Percentiles rank a stretch among this genome's conserved stretches.
These are phyloP conservation scores for Cephus cinctus DNA, from an alignment of 1,140 invertebrate species.

Conservation along the genomic window DNA sequence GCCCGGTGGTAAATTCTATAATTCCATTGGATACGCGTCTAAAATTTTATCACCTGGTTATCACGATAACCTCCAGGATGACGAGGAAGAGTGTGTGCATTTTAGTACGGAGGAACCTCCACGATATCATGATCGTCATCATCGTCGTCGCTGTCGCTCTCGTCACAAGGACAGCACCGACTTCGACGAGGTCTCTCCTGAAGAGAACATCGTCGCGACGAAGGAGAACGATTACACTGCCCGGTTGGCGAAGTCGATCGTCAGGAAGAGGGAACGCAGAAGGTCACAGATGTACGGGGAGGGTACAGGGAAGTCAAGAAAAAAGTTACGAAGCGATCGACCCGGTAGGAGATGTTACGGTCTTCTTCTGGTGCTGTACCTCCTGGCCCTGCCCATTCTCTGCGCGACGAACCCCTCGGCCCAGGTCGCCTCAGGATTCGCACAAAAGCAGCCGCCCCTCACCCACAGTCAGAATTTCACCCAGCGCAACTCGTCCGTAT, in stretches of 20 bases:
- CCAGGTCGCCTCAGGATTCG: constrained; percentile 26
- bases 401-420: constrained; percentile 37
- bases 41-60: too few relatives aligned
- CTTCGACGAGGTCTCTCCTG: background rate
- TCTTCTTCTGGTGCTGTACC: constrained; percentile 39
- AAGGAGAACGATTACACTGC: constrained; percentile 34
- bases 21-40: too few relatives aligned
- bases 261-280: constrained; percentile 4
- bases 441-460: constrained; percentile 29
- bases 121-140: constrained; percentile 2
- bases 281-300: too few relatives aligned
- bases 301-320: constrained; percentile 9
- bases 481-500: constrained; percentile 10
- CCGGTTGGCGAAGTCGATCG: constrained; percentile 28
- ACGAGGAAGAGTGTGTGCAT: too few relatives aligned
- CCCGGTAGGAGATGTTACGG: constrained; percentile 12
- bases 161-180: background rate
- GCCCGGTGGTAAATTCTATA: constrained; percentile 4
- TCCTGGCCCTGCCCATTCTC: constrained; percentile 41
- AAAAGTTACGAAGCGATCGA: constrained; percentile 14
- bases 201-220: constrained; percentile 10
- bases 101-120: too few relatives aligned
- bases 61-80: background rate
- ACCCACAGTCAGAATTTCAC: constrained; percentile 23
- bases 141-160: background rate